A percentile compares a stretch with the other conserved stretches of the same genome.
phyloP scores from a whole-genome alignment of 1,140 invertebrate species.

The Caerostris extrusa region DNA sequence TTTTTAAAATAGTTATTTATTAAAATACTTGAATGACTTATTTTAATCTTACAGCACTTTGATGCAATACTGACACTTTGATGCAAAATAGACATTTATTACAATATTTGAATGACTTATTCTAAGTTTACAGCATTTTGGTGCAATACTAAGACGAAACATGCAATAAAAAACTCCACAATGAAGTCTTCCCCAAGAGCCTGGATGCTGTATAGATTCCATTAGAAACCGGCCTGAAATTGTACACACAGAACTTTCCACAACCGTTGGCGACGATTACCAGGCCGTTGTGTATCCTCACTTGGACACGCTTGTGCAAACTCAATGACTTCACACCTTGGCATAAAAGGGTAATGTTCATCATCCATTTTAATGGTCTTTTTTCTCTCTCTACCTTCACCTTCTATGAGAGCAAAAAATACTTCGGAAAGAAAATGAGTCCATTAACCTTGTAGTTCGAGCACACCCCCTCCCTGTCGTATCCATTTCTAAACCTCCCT shows the following conservation, averaged over 20 bases:
- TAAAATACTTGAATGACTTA: no score
- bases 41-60: no score
- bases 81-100: no score
- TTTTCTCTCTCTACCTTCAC: constrained; percentile 42
- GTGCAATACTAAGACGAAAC: no score
- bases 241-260: not conserved
- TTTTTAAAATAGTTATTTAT: no score
- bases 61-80: no score
- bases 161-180: no score
- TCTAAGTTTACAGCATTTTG: no score
- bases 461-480: not conserved
- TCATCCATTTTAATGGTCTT: constrained; percentile 66
- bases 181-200: no score
- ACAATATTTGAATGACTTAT: no score
- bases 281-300: not conserved
- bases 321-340: constrained; percentile 54
- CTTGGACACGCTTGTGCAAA: constrained; percentile 59
- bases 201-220: no score
- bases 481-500: constrained; percentile 50
- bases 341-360: constrained; percentile 74
- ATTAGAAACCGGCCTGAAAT: not conserved
- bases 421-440: constrained; percentile 58
- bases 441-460: constrained; percentile 62
- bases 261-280: not conserved
- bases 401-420: constrained; percentile 12